A percentile compares a stretch with the other conserved stretches of the same genome.
These are phyloP conservation scores for Mellilla xanthometata DNA, from an alignment of 2,888 invertebrate genomes.

Conservation along the genomic window DNA sequence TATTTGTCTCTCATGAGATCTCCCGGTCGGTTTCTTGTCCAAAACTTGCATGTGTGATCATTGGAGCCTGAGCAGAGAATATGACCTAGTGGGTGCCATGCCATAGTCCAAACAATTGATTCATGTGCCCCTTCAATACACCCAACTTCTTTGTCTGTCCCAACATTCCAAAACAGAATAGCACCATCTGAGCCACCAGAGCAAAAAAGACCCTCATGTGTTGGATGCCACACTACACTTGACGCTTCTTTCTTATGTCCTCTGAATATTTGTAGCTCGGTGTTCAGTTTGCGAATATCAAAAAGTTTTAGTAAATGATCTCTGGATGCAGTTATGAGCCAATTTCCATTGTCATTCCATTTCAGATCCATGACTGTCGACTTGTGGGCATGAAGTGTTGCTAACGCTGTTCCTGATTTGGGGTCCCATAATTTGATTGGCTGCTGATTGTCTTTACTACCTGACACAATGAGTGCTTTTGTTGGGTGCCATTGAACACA, in stretches of 20 bases:
- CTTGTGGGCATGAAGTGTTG: constrained; percentile 99
- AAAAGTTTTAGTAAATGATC: constrained; percentile 99
- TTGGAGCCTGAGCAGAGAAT: constrained; percentile 99
- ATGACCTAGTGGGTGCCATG: constrained; percentile 99
- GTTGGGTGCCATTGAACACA: constrained; percentile 99
- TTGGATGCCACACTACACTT: constrained; percentile 98
- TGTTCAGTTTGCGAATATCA: constrained; percentile 97
- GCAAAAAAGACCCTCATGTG: constrained; percentile 98
- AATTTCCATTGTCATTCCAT: constrained; percentile 99
- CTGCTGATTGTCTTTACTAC: constrained; percentile 99
- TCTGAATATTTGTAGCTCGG: constrained; percentile 98
- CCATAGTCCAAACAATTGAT: constrained; percentile 99
- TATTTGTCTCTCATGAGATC: constrained; percentile 99
- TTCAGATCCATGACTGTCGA: constrained; percentile 99
- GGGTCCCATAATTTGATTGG: constrained; percentile 99
- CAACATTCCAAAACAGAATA: constrained; percentile 99
- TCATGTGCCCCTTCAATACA: constrained; percentile 99
- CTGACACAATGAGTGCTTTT: constrained; percentile 97
- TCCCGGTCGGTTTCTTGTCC: constrained; percentile 99
- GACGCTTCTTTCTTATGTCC: constrained; percentile 99
- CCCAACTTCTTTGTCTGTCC: constrained; percentile 98
- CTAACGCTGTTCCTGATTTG: constrained; percentile 95
- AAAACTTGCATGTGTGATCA: constrained; percentile 99
- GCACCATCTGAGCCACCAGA: constrained; percentile 99
- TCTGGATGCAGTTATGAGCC: constrained; percentile 98